phyloP scores from a whole-genome alignment of 2,888 invertebrate species.

The Scaptomyza reducta region DNA sequence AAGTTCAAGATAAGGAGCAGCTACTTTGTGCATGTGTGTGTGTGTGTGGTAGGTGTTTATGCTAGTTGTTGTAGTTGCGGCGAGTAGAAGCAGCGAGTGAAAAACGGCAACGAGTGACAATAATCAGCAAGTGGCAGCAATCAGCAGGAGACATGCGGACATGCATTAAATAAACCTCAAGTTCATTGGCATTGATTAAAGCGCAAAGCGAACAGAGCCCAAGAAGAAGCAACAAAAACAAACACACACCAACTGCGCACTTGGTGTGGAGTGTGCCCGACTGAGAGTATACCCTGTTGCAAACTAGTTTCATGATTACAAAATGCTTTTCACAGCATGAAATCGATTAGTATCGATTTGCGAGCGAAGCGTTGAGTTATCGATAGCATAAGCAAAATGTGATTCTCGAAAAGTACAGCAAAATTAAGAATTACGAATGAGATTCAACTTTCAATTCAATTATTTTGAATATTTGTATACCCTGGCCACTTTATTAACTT shows the following conservation, averaged over 20 bases:
- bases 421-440: too few relatives aligned
- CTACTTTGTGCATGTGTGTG: not conserved
- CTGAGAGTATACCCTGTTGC: not conserved
- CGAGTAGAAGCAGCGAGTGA: conserved; percentile 2
- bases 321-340: too few relatives aligned
- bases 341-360: too few relatives aligned
- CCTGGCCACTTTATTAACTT: too few relatives aligned
- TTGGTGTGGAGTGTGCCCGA: not conserved
- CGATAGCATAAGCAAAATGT: too few relatives aligned
- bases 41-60: conserved; percentile 3
- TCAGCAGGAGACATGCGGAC: conserved; percentile 26
- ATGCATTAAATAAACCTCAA: conserved; percentile 63
- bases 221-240: conserved; percentile 26
- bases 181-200: conserved; percentile 75
- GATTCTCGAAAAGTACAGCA: too few relatives aligned
- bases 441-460: too few relatives aligned
- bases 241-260: not conserved
- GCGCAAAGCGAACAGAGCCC: conserved; percentile 45
- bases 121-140: conserved; percentile 2
- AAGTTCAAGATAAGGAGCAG: conserved; percentile 13
- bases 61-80: not conserved
- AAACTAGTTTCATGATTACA: too few relatives aligned
- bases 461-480: too few relatives aligned
- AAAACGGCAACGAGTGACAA: conserved; percentile 6
- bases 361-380: too few relatives aligned